Evolutionary conservation across 2,888 invertebrate genomes (phyloP), one percentile per base, ranked within the genome.

Genomic region (Priocnemis perturbator): DNA sequence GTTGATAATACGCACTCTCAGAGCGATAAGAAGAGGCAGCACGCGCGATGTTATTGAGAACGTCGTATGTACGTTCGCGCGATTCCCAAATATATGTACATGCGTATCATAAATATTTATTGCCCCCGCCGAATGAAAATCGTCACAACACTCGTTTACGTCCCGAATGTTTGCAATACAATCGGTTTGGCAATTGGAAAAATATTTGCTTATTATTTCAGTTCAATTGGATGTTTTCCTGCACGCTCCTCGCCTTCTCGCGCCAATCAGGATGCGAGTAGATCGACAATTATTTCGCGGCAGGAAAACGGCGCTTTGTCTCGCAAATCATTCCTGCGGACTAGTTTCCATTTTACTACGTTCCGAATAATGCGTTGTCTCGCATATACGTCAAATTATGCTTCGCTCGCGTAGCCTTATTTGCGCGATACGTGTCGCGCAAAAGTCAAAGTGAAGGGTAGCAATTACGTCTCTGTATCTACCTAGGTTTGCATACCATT

Each of bases 1-100:
- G 73, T 73, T 73, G 75, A 81, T 80, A 81, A 68, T 73, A 52
- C 37, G 69, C 56, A 56, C 72, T 67, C 70, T 77, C 62, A 56
- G 19, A 14, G 19, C 50, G 79, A 81, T 75, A 81, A 79, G 57
- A 65, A 60, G 60, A 52, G 61, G 60, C 63, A 70, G 57, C 70
- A 66, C 50, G 63, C 66, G 71, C 63, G 70, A 64, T 78, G 69
- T 78, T 75, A 60, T 74, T 66, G 26, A 44, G 59, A 63, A 61
- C 50, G 58, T 73, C 52, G 67, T 56, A 59, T 57, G 68, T 58
- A 59, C 59, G 68, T 58, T 66, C 56, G 47, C 71, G 65, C 55
- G 56, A 62, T 70, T 69, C 66, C 60, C 56, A 15, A 69, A 59
- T 69, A 30, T 65, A 63, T 15, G 26, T 65, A 63, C 14, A 17